Conservation (phyloP, 2,797 vertebrate genomes). For the Thaleichthys pacificus region DNA sequence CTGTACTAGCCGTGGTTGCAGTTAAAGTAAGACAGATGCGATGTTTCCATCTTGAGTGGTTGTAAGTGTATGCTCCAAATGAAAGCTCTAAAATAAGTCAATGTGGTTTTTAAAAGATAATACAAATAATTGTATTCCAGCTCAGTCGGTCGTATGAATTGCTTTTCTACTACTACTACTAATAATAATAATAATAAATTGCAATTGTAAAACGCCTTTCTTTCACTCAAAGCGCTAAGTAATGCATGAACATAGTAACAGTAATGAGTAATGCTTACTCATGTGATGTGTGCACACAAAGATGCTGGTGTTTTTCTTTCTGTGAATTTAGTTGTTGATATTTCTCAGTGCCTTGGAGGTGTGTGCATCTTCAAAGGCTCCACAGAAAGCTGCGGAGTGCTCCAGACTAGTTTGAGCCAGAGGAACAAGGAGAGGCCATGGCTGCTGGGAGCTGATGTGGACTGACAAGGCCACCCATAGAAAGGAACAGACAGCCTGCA, state of each 20-base stretch:
- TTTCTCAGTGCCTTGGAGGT: constrained; percentile 27
- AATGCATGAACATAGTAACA: background rate
- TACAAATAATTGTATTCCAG: no score
- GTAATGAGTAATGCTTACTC: background rate
- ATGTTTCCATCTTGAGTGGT: no score
- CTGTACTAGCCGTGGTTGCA: no score
- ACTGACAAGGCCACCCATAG: constrained; percentile 71
- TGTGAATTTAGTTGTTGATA: constrained; percentile 21
- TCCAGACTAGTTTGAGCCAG: constrained; percentile 34
- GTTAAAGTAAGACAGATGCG: no score
- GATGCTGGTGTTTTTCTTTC: background rate
- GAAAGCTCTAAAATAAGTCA: no score
- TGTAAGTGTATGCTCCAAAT: background rate
- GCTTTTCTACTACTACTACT: no score
- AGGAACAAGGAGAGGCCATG: constrained; percentile 42
- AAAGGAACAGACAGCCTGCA: constrained; percentile 57
- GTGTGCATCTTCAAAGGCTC: constrained; percentile 24
- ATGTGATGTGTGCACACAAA: background rate
- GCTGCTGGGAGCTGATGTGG: constrained; percentile 62
- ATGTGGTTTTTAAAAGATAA: no score
- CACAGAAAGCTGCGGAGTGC: constrained; percentile 28
- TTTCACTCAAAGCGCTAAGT: no score
- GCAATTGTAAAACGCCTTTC: no score
- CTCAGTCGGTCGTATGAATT: no score
- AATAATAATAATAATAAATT: no score